Percentiles rank a stretch among this genome's conserved stretches.
Conservation (phyloP, 1,140 invertebrate genomes). For the Leguminivora glycinivorella region DNA sequence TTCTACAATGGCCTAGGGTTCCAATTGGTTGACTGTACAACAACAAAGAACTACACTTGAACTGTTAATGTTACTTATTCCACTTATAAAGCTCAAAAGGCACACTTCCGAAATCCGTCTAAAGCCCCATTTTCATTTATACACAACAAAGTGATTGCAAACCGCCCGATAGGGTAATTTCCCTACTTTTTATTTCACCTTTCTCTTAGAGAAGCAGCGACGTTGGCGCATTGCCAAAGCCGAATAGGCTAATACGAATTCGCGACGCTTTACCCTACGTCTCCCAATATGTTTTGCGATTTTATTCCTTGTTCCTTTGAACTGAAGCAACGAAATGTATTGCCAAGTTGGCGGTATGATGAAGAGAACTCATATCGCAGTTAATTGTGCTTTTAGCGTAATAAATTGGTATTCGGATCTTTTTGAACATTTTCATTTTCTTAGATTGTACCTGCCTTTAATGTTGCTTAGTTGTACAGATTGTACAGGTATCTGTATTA, state of each 20-base stretch:
- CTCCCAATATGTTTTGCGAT: neutral
- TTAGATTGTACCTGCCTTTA: neutral
- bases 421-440: conserved; percentile 24
- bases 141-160: conserved; percentile 25
- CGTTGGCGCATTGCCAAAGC: conserved; percentile 48
- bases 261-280: conserved; percentile 1
- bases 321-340: neutral
- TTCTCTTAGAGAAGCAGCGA: conserved; percentile 36
- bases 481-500: too few species aligned
- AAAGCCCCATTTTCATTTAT: conserved; percentile 36
- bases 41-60: neutral
- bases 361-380: neutral
- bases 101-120: conserved; percentile 37
- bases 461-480: too few species aligned
- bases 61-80: neutral
- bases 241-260: conserved; percentile 19
- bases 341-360: neutral
- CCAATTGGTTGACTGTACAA: too few species aligned
- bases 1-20: too few species aligned
- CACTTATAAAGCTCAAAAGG: neutral
- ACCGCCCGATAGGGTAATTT: conserved; percentile 40
- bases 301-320: neutral
- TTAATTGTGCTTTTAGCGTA: conserved; percentile 1
- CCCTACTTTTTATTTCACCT: conserved; percentile 44
- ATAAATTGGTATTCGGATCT: neutral